Percentiles rank a stretch among this genome's conserved stretches.
phyloP scores from a whole-genome alignment of 2,113 vertebrate genomes.

The Sebastes fasciatus region DNA sequence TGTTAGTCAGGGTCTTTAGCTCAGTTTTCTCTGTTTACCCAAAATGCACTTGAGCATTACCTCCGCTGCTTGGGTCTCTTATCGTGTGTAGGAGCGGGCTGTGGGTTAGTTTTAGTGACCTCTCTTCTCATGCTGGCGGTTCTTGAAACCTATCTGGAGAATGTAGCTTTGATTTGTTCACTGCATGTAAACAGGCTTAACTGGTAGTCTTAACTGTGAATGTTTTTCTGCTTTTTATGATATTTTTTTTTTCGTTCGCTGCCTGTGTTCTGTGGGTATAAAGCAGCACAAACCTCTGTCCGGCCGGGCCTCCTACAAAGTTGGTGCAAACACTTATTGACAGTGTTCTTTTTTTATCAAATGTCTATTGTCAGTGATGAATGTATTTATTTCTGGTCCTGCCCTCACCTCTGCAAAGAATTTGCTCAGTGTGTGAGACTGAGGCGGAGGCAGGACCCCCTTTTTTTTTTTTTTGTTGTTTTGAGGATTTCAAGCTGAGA shows the following conservation, averaged over 20 bases:
- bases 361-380: constrained; percentile 98
- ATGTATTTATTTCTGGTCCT: constrained; percentile 99
- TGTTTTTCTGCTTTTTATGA: constrained; percentile 66
- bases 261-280: constrained; percentile 71
- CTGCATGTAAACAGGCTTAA: constrained; percentile 76
- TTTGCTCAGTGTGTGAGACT: constrained; percentile 84
- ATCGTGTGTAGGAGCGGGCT: constrained; percentile 41
- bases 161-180: constrained; percentile 70
- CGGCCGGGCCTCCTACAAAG: constrained; percentile 91
- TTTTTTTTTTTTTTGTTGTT: constrained; percentile 67
- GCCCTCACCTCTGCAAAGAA: constrained; percentile 89
- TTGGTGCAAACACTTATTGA: constrained; percentile 97
- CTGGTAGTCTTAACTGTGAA: constrained; percentile 84
- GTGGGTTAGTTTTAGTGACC: constrained; percentile 25
- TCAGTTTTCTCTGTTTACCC: constrained; percentile 71
- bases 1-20: constrained; percentile 72
- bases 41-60: constrained; percentile 69
- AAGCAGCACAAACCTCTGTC: constrained; percentile 80
- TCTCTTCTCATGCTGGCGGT: constrained; percentile 59
- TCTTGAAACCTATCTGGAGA: constrained; percentile 64
- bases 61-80: constrained; percentile 69
- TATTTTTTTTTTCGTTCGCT: constrained; percentile 52
- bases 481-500: constrained; percentile 85
- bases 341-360: constrained; percentile 94
- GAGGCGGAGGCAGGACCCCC: constrained; percentile 79